A percentile compares a stretch with the other conserved stretches of the same genome.
phyloP scores from a whole-genome alignment of 2,113 vertebrate species.

The Micromys minutus region DNA sequence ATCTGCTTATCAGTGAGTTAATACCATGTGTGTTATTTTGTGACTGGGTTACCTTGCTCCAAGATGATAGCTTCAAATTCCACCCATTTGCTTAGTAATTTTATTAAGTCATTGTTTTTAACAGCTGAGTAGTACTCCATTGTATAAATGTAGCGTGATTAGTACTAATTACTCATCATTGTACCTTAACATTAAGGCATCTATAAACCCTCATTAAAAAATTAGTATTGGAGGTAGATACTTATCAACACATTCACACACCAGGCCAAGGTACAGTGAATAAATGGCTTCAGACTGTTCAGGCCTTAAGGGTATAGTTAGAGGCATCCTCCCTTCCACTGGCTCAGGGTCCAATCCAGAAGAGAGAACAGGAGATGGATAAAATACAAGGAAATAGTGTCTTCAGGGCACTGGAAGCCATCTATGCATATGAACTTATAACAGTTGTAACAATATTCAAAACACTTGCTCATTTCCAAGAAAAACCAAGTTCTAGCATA shows the following conservation, averaged over 20 bases:
- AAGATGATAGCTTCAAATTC: too few relatives aligned
- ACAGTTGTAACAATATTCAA: not conserved
- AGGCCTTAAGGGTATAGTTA: not conserved
- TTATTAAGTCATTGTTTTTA: too few relatives aligned
- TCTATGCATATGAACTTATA: not conserved
- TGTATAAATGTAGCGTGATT: too few relatives aligned
- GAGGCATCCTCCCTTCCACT: not conserved
- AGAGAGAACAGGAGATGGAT: not conserved
- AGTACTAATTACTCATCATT: not conserved
- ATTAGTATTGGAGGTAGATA: not conserved
- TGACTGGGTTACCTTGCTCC: too few relatives aligned
- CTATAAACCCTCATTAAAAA: not conserved
- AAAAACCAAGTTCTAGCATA: too few relatives aligned
- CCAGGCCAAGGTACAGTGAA: not conserved
- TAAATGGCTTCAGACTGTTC: not conserved
- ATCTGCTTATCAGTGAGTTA: too few relatives aligned
- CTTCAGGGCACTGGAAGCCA: not conserved
- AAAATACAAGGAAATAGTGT: not conserved
- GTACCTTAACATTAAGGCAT: not conserved
- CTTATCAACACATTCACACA: not conserved
- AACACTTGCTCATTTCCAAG: not conserved
- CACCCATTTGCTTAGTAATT: too few relatives aligned
- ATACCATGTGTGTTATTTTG: too few relatives aligned
- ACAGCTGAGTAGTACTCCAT: too few relatives aligned
- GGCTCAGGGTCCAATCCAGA: not conserved